Conservation (phyloP, 1,140 invertebrate species). For the Antheraea pernyi region DNA sequence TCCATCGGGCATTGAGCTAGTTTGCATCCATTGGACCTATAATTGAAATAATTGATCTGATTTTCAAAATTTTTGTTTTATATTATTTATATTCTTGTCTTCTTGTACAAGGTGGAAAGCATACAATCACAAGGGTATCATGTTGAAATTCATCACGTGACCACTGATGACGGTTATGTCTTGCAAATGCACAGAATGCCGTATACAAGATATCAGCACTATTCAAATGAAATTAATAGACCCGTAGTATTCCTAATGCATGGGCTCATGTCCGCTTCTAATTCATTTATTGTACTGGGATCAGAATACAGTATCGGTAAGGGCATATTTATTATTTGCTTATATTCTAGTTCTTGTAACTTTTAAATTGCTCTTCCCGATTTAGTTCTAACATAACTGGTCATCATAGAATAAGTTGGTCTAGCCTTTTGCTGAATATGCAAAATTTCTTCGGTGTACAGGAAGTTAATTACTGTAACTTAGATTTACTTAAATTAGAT, state of each 20-base stretch:
- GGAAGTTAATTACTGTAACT: too few relatives aligned
- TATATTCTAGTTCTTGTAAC: not conserved
- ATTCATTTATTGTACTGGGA: constrained; percentile 76
- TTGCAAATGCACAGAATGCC: constrained; percentile 81
- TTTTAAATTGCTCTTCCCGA: not conserved
- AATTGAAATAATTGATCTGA: too few relatives aligned
- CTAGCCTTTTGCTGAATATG: too few relatives aligned
- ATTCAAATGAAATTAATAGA: constrained; percentile 27
- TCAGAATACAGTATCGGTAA: constrained; percentile 46
- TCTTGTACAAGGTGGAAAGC: constrained; percentile 39
- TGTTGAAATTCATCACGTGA: constrained; percentile 75
- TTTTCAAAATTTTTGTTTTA: too few relatives aligned
- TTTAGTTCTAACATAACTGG: too few relatives aligned
- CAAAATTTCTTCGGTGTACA: too few relatives aligned
- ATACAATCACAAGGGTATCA: constrained; percentile 79
- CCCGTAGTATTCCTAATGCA: constrained; percentile 82
- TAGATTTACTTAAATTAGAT: too few relatives aligned
- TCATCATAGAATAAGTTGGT: too few relatives aligned
- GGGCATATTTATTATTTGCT: not conserved
- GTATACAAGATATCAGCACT: constrained; percentile 31
- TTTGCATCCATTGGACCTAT: too few relatives aligned
- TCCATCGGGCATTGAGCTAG: too few relatives aligned
- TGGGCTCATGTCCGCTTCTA: constrained; percentile 81
- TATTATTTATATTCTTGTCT: not conserved
- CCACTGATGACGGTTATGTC: constrained; percentile 81